phyloP scores from a whole-genome alignment of 2,113 vertebrate genomes.

The Periophthalmus modestus region DNA sequence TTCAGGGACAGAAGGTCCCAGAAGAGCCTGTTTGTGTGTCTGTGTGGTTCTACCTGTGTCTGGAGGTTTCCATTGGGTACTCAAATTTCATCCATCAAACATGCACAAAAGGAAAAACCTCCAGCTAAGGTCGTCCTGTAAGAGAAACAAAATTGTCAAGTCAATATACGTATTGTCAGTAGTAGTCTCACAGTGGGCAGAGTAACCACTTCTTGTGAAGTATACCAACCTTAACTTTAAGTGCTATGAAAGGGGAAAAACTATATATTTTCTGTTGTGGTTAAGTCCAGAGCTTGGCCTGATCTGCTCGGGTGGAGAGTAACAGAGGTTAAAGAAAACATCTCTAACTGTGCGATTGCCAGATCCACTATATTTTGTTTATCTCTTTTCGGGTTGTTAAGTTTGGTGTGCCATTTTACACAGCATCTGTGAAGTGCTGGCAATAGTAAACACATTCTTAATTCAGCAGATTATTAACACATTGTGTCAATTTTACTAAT shows the following conservation, averaged over 20 bases:
- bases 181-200: too few species aligned
- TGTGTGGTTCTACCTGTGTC: too few species aligned
- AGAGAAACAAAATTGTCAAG: too few species aligned
- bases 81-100: too few species aligned
- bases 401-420: neutral
- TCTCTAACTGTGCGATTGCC: neutral
- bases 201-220: too few species aligned
- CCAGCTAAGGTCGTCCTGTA: too few species aligned
- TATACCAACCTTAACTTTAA: too few species aligned
- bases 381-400: neutral
- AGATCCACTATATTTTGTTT: neutral
- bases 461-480: neutral
- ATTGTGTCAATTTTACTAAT: neutral
- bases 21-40: too few species aligned
- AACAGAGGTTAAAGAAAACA: constrained; percentile 3
- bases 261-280: neutral
- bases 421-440: neutral
- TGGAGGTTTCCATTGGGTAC: too few species aligned
- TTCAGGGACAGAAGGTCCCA: too few species aligned
- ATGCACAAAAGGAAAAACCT: too few species aligned
- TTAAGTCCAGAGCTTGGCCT: neutral
- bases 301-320: neutral
- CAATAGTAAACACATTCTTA: neutral
- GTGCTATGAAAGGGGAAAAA: neutral
- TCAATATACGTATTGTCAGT: too few species aligned